These are phyloP conservation scores for Phalanger gymnotis DNA, from an alignment of 2,797 vertebrate species.

Conservation along the genomic window DNA sequence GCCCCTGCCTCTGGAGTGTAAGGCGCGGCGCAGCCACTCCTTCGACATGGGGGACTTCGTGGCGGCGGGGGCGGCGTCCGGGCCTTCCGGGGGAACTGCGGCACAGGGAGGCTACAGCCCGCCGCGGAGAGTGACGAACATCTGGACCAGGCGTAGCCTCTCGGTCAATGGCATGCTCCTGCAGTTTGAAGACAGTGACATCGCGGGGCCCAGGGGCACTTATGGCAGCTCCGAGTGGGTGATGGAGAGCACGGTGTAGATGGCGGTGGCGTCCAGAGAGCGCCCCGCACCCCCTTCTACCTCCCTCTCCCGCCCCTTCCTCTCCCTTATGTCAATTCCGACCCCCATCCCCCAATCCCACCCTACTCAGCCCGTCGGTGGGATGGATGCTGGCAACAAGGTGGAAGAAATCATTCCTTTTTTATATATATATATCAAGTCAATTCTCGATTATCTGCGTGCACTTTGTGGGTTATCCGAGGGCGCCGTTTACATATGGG, in stretches of 20 bases:
- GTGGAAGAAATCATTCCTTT: constrained; percentile 5
- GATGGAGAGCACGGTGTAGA: constrained; percentile 98
- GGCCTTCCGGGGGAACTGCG: constrained; percentile 67
- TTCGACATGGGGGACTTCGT: constrained; percentile 98
- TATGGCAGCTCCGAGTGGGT: constrained; percentile 96
- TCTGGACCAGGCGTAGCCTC: constrained; percentile 99
- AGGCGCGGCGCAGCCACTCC: constrained; percentile 97
- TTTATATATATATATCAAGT: not conserved
- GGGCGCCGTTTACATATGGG: constrained; percentile 80
- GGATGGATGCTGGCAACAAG: constrained; percentile 6
- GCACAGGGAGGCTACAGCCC: constrained; percentile 89
- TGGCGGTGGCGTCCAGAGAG: constrained; percentile 32
- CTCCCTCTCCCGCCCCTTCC: not conserved
- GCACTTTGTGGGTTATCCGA: constrained; percentile 70
- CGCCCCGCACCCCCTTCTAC: constrained; percentile 44
- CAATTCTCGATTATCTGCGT: constrained; percentile 22
- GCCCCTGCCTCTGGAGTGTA: constrained; percentile 92
- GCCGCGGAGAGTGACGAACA: constrained; percentile 94
- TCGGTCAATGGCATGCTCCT: constrained; percentile 98
- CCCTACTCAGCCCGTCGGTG: not conserved
- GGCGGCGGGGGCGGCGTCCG: constrained; percentile 82
- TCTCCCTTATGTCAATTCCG: not conserved
- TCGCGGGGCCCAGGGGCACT: constrained; percentile 87
- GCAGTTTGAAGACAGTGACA: constrained; percentile 93
- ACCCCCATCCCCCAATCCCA: not conserved